These are phyloP conservation scores for Pteronura brasiliensis DNA, from an alignment of 2,113 vertebrate genomes.

Conservation along the genomic window DNA sequence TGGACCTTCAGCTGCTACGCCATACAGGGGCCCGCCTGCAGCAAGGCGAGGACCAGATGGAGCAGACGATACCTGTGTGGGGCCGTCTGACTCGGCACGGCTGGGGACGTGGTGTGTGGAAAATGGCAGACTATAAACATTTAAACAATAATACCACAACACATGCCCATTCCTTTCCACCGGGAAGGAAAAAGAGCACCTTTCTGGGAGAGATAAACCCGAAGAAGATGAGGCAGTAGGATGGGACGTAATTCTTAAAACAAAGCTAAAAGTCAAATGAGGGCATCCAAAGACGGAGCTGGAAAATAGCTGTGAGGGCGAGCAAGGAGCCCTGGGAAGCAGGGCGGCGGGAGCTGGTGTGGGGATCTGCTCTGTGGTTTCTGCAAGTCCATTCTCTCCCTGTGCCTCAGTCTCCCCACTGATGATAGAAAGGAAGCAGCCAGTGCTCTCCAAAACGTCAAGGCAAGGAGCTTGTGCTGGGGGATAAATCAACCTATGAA, in stretches of 20 bases:
- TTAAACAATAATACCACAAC: conserved; percentile 73
- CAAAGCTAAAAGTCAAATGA: neutral
- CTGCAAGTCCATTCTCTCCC: rapidly evolving
- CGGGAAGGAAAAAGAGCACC: neutral
- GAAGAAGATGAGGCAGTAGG: neutral
- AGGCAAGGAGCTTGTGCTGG: neutral
- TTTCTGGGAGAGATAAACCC: neutral
- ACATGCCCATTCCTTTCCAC: conserved; percentile 60
- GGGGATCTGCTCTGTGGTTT: rapidly evolving
- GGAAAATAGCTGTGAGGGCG: rapidly evolving
- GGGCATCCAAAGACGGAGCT: neutral
- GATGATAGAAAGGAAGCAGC: neutral
- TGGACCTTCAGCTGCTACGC: conserved; percentile 68
- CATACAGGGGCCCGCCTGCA: conserved; percentile 51
- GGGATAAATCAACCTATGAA: neutral
- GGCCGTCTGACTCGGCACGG: conserved; percentile 65
- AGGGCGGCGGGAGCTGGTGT: rapidly evolving
- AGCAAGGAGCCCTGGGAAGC: rapidly evolving
- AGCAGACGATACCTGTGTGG: conserved; percentile 57
- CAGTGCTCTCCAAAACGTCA: rapidly evolving
- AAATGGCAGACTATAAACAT: conserved; percentile 76
- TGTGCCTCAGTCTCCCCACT: neutral
- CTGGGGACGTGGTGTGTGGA: conserved; percentile 52
- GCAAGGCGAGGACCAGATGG: conserved; percentile 62
- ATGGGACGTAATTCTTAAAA: neutral